A percentile compares a stretch with the other conserved stretches of the same genome.
Evolutionary conservation across 2,113 vertebrate genomes (phyloP).

Genomic region (Proterorhinus semilunaris): DNA sequence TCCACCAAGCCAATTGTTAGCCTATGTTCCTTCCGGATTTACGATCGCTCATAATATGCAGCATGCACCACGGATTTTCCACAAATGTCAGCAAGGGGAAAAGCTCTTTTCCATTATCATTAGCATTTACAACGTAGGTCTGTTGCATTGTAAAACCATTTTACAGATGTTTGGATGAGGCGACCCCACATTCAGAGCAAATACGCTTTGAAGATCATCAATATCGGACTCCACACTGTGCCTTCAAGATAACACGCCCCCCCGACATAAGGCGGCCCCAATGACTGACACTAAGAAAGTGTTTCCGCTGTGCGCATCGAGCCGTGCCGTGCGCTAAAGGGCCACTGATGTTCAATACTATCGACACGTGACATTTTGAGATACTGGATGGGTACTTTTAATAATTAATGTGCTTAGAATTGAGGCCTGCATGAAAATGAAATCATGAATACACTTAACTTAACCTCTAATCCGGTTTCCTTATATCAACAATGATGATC

Average conservation of each 20-base stretch:
- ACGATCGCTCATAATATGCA: too few species aligned
- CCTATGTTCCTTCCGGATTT: too few species aligned
- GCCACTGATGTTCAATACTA: slow-evolving; percentile 47
- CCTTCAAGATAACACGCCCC: slow-evolving; percentile 5
- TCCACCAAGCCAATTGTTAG: too few species aligned
- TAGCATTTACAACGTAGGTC: too few species aligned
- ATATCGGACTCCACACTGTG: background rate
- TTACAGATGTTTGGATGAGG: too few species aligned
- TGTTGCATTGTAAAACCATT: too few species aligned
- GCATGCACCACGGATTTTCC: too few species aligned
- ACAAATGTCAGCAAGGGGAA: too few species aligned
- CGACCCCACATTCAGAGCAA: background rate
- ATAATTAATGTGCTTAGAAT: slow-evolving; percentile 70
- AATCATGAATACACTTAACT: slow-evolving; percentile 74
- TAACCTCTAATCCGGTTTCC: slow-evolving; percentile 49
- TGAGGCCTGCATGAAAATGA: slow-evolving; percentile 70
- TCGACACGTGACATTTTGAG: slow-evolving; percentile 40
- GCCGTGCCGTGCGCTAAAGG: slow-evolving; percentile 21
- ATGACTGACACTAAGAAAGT: background rate
- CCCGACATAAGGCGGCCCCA: background rate
- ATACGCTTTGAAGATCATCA: background rate
- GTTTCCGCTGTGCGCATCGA: slow-evolving; percentile 11
- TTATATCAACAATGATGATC: slow-evolving; percentile 62
- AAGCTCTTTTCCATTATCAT: too few species aligned
- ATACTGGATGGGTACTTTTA: slow-evolving; percentile 44